Conservation (phyloP, 2,888 invertebrate genomes). For the Spilosoma lubricipeda region DNA sequence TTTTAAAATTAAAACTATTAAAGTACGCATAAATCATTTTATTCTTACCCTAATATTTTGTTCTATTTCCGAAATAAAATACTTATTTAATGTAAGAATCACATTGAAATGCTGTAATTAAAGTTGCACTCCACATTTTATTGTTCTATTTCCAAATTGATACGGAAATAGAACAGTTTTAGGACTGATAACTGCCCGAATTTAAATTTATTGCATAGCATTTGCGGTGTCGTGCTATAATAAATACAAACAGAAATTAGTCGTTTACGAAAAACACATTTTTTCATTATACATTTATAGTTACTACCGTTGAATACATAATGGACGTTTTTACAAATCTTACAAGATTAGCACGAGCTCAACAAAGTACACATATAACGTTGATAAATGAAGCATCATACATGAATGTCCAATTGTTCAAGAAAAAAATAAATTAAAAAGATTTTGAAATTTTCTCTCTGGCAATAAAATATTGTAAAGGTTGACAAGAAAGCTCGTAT, state of each 20-base stretch:
- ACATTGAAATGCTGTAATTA: neutral
- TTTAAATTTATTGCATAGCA: constrained; percentile 14
- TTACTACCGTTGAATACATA: neutral
- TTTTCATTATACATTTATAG: constrained; percentile 1
- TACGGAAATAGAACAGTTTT: constrained; percentile 17
- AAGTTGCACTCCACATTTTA: neutral
- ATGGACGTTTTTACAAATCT: constrained; percentile 6
- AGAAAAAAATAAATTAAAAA: constrained; percentile 13
- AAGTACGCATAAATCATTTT: neutral
- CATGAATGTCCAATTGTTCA: constrained; percentile 12
- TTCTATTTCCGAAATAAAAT: no score
- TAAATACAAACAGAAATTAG: constrained; percentile 14
- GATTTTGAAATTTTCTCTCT: constrained; percentile 1
- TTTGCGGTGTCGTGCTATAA: constrained; percentile 12
- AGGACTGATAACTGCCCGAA: constrained; percentile 3
- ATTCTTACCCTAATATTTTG: neutral
- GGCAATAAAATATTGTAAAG: constrained; percentile 22
- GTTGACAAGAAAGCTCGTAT: constrained; percentile 28
- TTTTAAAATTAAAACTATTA: no score
- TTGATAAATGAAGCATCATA: constrained; percentile 15
- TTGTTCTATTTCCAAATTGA: neutral
- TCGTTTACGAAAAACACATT: constrained; percentile 4
- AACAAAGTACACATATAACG: constrained; percentile 18
- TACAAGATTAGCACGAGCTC: constrained; percentile 11
- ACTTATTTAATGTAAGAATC: neutral